These are phyloP conservation scores for Nebria brevicollis DNA, from an alignment of 2,888 invertebrate species.

Conservation along the genomic window DNA sequence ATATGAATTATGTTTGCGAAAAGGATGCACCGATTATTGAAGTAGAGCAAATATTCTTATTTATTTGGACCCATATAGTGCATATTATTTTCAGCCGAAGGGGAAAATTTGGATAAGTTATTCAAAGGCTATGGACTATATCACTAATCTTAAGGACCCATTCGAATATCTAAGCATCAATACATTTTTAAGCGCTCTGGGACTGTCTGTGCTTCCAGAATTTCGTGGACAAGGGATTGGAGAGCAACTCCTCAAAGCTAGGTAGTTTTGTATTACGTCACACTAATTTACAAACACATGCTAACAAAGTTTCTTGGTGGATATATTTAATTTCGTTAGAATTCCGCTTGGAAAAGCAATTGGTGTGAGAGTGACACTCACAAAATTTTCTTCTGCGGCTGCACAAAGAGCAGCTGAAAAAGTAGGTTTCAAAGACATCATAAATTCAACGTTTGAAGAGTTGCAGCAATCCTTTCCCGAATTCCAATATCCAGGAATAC, in stretches of 20 bases:
- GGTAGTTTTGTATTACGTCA: conserved; percentile 46
- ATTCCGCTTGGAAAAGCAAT: conserved; percentile 66
- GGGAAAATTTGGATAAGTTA: background rate
- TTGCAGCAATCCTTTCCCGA: conserved; percentile 57
- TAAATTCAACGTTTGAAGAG: conserved; percentile 64
- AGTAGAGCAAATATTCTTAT: background rate
- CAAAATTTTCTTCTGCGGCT: conserved; percentile 66
- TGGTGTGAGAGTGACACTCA: conserved; percentile 64
- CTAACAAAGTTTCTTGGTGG: conserved; percentile 2
- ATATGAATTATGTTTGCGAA: conserved; percentile 52
- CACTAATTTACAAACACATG: background rate
- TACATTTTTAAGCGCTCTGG: conserved; percentile 56
- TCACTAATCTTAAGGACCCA: background rate
- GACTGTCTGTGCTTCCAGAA: conserved; percentile 55
- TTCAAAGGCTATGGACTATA: background rate
- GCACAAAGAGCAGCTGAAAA: conserved; percentile 66
- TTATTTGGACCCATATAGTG: background rate
- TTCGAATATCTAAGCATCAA: conserved; percentile 38
- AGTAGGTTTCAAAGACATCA: conserved; percentile 64
- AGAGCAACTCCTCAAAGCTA: conserved; percentile 50
- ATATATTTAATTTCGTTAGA: conserved; percentile 54
- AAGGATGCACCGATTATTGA: conserved; percentile 48
- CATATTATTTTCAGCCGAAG: background rate
- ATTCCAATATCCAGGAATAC: conserved; percentile 49
- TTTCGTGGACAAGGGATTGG: conserved; percentile 57